Conservation (phyloP, 2,113 vertebrate genomes). For the Myrmecophaga tridactyla region DNA sequence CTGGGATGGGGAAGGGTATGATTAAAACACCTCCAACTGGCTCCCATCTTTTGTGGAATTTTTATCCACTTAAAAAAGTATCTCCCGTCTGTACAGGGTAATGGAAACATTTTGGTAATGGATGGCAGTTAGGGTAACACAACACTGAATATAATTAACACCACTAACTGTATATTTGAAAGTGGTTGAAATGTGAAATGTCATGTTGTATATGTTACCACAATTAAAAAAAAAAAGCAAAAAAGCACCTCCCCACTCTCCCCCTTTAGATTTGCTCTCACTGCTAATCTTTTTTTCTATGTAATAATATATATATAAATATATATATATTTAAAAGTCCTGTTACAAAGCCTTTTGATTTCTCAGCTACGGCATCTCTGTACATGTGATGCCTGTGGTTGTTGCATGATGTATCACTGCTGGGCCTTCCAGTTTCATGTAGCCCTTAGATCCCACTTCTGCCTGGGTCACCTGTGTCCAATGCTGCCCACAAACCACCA, state of each 20-base stretch:
- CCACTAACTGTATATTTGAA: too few species aligned
- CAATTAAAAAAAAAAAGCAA: too few species aligned
- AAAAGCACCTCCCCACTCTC: background rate
- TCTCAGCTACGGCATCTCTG: background rate
- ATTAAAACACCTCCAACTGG: background rate
- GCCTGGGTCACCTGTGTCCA: background rate
- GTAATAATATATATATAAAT: too few species aligned
- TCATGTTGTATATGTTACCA: too few species aligned
- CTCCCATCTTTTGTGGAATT: background rate
- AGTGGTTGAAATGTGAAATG: too few species aligned
- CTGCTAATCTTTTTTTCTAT: background rate
- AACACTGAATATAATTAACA: too few species aligned
- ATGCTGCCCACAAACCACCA: accelerated
- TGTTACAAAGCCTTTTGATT: background rate
- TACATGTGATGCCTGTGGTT: background rate
- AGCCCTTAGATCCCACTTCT: background rate
- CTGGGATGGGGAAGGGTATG: accelerated
- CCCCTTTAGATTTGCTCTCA: background rate
- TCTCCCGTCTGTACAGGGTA: too few species aligned
- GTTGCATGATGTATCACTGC: too few species aligned
- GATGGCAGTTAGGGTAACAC: too few species aligned
- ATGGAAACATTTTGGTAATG: too few species aligned
- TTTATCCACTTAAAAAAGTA: background rate
- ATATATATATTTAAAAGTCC: too few species aligned
- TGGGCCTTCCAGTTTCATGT: background rate